These are phyloP conservation scores for Bryconaethiops microstoma DNA, from an alignment of 2,797 vertebrate genomes.

Conservation along the genomic window DNA sequence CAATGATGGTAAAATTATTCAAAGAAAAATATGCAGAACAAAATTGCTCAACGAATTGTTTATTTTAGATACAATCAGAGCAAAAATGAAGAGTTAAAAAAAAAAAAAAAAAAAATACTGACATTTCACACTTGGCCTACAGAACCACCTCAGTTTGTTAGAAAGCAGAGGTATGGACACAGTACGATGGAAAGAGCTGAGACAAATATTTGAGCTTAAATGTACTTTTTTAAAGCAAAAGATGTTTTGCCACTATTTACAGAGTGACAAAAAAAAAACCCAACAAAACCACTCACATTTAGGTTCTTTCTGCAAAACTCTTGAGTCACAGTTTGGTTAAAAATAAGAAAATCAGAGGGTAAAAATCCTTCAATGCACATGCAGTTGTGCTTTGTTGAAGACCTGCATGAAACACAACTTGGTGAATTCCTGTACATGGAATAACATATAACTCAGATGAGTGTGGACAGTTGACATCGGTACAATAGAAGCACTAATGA, in stretches of 20 bases:
- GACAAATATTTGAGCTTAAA: not conserved
- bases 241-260: not conserved
- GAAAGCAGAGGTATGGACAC: not conserved
- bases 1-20: too few relatives aligned
- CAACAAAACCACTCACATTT: not conserved
- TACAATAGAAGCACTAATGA: not conserved
- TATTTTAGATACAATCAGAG: conserved; percentile 5
- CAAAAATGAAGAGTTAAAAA: not conserved
- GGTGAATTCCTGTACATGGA: not conserved
- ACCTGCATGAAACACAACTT: not conserved
- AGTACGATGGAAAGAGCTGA: not conserved
- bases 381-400: not conserved
- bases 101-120: not conserved
- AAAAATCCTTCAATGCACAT: not conserved
- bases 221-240: not conserved
- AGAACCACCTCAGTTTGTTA: conserved; percentile 1
- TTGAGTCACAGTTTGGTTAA: conserved; percentile 10
- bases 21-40: not conserved
- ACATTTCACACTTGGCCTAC: conserved; percentile 4
- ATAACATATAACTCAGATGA: not conserved
- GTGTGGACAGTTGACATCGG: not conserved
- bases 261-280: not conserved
- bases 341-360: not conserved
- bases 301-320: not conserved
- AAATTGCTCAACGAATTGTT: not conserved